Conservation (phyloP, 2,113 vertebrate species). For the Megalops atlanticus region DNA sequence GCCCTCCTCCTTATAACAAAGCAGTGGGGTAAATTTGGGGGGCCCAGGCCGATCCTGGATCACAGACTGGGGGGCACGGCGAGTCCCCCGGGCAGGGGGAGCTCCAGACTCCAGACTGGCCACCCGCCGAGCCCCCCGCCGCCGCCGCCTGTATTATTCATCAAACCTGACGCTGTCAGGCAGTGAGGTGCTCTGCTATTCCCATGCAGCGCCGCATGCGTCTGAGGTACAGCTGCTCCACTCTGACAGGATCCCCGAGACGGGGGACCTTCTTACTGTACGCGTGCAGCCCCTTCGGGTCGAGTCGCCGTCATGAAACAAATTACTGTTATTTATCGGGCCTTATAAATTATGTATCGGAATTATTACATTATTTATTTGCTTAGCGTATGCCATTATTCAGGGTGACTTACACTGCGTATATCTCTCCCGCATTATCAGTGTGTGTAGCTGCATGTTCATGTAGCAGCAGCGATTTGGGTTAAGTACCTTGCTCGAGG, state of each 20-base stretch:
- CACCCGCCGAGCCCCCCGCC: slow-evolving; percentile 1
- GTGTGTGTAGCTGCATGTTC: neutral
- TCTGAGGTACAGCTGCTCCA: neutral
- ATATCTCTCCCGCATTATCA: no score
- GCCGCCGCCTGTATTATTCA: slow-evolving; percentile 7
- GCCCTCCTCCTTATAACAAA: no score
- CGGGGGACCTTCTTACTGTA: neutral
- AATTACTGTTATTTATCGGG: neutral
- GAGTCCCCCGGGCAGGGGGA: neutral
- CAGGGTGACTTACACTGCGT: neutral
- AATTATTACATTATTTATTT: neutral
- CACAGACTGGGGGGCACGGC: neutral
- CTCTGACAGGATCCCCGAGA: neutral
- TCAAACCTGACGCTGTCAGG: slow-evolving; percentile 2
- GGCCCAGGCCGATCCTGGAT: neutral
- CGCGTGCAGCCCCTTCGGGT: neutral
- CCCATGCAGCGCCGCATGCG: neutral
- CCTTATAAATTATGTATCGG: neutral
- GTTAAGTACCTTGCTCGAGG: neutral
- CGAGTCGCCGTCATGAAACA: neutral
- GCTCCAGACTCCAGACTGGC: slow-evolving; percentile 6
- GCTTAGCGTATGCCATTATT: neutral
- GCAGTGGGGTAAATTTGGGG: no score
- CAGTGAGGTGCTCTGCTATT: neutral
- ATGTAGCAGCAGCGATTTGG: neutral